Evolutionary conservation across 2,113 vertebrate species (phyloP), one percentile per base, ranked within the genome.

Genomic region (Xyrauchen texanus): DNA sequence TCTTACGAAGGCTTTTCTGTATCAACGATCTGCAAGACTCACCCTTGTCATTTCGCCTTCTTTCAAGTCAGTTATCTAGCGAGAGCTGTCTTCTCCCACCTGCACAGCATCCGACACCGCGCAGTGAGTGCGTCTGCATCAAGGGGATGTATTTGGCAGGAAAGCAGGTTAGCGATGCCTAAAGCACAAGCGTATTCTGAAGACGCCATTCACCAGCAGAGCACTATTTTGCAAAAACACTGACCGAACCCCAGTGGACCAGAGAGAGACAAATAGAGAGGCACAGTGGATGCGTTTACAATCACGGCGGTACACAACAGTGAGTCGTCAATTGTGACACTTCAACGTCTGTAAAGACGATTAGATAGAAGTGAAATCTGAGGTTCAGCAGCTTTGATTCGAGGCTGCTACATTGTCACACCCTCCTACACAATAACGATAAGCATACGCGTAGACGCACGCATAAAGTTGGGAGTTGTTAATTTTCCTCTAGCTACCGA

Each of bases 81-180:
- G 1, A 34, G 21, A 34, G 21, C 21, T 34, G 21, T 34, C 21
- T 3, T 1, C 21, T 55, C 21, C 60, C 75, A 85, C 81, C 64
- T 79, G 77, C 65, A 51, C 69, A 79, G 65, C 68, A 79, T 78
- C 84, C 68, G 75, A 60, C 21, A 34, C 65, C 49, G 10, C 58
- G 58, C 58, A 62, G 44, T 15, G 61, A 52, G 47, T 10, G 61
- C 68, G 51, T 68, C 81, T 61, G 70, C 76, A 64, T 68, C 49
- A 21, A 77, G 77, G 82, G 49, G 63, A 76, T 81, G 71, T 64
- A 77, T 83, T 81, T 76, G 79, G 76, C 76, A 81, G 69, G 84
- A 78, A 78, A 81, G 75, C 62, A 57, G 76, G 58, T 70, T 64
- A n/a, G 53, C 46, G 53, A 53, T 60, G 79, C 79, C 75, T 70